These are phyloP conservation scores for Cygnus buccinator DNA, from an alignment of 2,113 vertebrate genomes.

Conservation along the genomic window DNA sequence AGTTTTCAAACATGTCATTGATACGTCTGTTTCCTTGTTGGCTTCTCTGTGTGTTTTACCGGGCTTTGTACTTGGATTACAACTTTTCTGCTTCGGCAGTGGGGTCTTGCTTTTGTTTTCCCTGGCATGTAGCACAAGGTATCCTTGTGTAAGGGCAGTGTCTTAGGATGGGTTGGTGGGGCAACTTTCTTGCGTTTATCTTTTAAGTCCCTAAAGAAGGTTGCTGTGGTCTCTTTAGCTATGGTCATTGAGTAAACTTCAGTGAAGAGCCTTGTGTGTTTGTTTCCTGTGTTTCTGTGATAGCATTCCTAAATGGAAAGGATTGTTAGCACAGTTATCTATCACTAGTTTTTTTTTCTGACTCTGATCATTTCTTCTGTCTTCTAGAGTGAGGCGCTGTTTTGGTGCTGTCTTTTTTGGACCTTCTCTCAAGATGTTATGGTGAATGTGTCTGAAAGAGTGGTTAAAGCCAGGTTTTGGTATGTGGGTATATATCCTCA, in stretches of 20 bases:
- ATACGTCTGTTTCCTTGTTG: not conserved
- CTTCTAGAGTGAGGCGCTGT: not conserved
- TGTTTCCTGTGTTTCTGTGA: not conserved
- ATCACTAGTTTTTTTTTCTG: no score
- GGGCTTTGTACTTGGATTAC: not conserved
- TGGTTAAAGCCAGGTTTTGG: not conserved
- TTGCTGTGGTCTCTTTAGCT: not conserved
- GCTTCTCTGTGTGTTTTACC: not conserved
- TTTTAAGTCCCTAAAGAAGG: not conserved
- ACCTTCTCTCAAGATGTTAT: no score
- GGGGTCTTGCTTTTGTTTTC: not conserved
- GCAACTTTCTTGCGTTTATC: not conserved
- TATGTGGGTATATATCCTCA: not conserved
- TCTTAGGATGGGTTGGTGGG: not conserved
- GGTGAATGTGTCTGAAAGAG: not conserved
- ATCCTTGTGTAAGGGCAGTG: not conserved
- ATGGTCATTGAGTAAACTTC: not conserved
- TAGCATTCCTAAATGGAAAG: not conserved
- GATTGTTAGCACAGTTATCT: not conserved
- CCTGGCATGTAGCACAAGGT: fast-evolving
- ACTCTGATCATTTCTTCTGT: not conserved
- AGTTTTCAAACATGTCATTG: not conserved
- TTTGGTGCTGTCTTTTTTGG: not conserved
- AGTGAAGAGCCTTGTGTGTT: not conserved
- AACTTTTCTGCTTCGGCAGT: not conserved